Evolutionary conservation across 1,140 invertebrate genomes (phyloP), one percentile per base, ranked within the genome.

Genomic region (Prorops nasuta): DNA sequence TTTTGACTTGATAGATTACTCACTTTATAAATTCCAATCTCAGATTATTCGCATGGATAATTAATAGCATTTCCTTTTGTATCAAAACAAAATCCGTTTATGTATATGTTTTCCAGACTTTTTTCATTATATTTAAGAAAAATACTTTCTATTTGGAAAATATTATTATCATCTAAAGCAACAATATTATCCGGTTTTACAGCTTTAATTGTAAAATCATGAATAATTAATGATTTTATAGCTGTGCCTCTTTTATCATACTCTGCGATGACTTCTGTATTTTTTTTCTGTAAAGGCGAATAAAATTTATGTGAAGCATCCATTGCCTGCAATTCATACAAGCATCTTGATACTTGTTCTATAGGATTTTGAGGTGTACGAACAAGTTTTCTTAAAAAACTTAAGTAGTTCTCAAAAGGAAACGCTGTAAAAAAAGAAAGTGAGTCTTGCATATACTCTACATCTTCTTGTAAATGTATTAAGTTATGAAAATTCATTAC

Each of bases 401-500:
- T 32, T n/a, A 45, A n/a, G 15, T 49, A 41, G 19, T 32, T 51
- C 40, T 51, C 42, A 9, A 19, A 28, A 32, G 31, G 32, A 16
- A 51, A 51, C 18, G 37, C 49, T 19, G 49, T 31, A 18, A 51
- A 17, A 31, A 37, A 16, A 37, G 14, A 28, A 15, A 51, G 17
- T 18, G 49, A 36, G 15, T 40, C 7, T 38, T 39, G 7, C 37
- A 39, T 40, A 36, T 24, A 18, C 31, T 15, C 20, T 19, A 36
- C 49, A 46, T 45, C 40, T 21, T 51, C 42, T 10, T 34, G 24
- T 9, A 51, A 21, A 34, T 45, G 43, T 22, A 51, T 34, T n/a
- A 46, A 31, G 28, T 51, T 46, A 32, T 51, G 35, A n/a, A n/a
- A n/a, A n/a, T n/a, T n/a, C n/a, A n/a, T n/a, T n/a, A n/a, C n/a